These are phyloP conservation scores for Meteorus cinctellus DNA, from an alignment of 2,888 invertebrate genomes.

Conservation along the genomic window DNA sequence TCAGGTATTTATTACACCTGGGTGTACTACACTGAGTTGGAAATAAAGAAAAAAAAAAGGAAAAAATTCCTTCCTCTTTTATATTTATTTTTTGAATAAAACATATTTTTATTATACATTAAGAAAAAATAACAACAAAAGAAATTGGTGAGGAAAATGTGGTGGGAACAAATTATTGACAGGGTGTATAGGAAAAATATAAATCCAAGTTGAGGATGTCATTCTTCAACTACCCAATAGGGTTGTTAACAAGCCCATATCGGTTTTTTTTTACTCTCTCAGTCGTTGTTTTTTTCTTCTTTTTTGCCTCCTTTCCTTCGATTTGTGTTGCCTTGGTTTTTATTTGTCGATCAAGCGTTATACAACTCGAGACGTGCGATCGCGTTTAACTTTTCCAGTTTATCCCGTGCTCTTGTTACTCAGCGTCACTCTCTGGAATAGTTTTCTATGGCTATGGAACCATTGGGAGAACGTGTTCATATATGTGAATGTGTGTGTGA, in stretches of 20 bases:
- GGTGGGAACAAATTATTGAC: not conserved
- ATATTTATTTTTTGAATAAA: not conserved
- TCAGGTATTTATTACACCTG: not conserved
- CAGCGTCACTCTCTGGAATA: not conserved
- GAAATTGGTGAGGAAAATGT: not conserved
- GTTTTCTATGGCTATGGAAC: not conserved
- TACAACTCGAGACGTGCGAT: not conserved
- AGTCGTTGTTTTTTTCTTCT: not conserved
- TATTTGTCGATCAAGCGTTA: conserved; percentile 6
- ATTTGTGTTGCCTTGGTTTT: conserved; percentile 2
- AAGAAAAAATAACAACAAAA: not conserved
- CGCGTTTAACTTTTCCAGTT: conserved; percentile 10
- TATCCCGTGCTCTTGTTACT: not conserved
- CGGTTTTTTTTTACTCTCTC: not conserved
- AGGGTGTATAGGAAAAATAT: not conserved
- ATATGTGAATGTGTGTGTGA: not conserved
- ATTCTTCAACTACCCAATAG: not conserved
- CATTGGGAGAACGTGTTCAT: not conserved
- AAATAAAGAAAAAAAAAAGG: not conserved
- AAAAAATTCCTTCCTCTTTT: not conserved
- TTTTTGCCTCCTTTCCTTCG: not conserved
- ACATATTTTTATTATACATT: not conserved
- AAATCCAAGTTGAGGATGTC: not conserved
- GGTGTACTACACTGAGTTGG: not conserved
- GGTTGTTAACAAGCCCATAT: not conserved